A percentile compares a stretch with the other conserved stretches of the same genome.
These are phyloP conservation scores for Planiliza haematocheilus DNA, from an alignment of 2,113 vertebrate genomes.

Conservation along the genomic window DNA sequence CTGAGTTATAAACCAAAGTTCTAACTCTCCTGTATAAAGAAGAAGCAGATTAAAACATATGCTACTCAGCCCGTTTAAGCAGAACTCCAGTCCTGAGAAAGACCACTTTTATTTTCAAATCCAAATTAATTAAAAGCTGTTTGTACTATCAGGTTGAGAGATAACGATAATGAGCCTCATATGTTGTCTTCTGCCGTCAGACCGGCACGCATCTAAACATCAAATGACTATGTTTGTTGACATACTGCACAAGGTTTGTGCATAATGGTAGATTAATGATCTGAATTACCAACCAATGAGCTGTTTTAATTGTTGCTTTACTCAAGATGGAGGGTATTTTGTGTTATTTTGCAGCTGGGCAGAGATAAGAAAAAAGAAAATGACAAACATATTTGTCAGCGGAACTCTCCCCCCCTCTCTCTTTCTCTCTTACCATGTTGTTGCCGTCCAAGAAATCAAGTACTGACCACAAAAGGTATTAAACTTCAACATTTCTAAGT, in stretches of 20 bases:
- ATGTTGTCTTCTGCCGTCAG: not conserved
- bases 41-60: not conserved
- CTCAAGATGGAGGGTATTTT: not conserved
- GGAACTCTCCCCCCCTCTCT: not conserved
- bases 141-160: not conserved
- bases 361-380: not conserved
- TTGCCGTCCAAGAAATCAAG: conserved; percentile 36
- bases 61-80: not conserved
- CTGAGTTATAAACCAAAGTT: too few relatives aligned
- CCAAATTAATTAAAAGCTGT: too few relatives aligned
- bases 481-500: conserved; percentile 67
- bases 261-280: too few relatives aligned
- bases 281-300: not conserved
- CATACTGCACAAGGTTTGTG: too few relatives aligned
- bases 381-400: conserved; percentile 6
- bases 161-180: not conserved
- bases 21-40: too few relatives aligned
- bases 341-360: not conserved
- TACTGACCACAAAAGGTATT: conserved; percentile 71
- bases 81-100: not conserved
- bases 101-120: too few relatives aligned
- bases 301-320: not conserved
- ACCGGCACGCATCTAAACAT: not conserved
- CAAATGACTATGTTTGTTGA: not conserved
- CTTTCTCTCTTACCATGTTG: not conserved